Conservation (phyloP, 2,888 invertebrate genomes). For the Malachius bipustulatus region DNA sequence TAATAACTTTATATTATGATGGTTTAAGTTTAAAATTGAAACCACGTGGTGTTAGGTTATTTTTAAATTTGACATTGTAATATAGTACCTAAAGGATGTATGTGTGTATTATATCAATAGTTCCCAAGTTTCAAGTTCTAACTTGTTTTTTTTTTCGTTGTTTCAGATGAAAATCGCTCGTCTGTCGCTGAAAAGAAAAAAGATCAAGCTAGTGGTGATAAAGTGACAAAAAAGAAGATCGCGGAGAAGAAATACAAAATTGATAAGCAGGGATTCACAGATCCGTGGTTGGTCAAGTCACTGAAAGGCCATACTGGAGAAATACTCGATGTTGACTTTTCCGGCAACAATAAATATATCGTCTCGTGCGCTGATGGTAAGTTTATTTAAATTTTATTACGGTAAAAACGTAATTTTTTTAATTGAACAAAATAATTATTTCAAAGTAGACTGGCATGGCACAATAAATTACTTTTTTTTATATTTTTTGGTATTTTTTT, state of each 20-base stretch:
- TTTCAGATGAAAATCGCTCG: neutral
- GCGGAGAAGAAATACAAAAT: constrained; percentile 32
- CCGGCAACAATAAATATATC: constrained; percentile 75
- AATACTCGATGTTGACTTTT: constrained; percentile 67
- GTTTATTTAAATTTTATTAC: constrained; percentile 29
- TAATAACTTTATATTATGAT: too few relatives aligned
- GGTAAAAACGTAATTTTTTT: constrained; percentile 11
- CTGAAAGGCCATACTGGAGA: constrained; percentile 72
- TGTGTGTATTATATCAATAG: neutral
- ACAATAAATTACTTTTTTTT: too few relatives aligned
- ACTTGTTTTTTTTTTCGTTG: neutral
- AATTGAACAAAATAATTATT: neutral
- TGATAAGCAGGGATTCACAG: constrained; percentile 46
- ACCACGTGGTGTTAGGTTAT: neutral
- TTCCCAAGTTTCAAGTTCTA: constrained; percentile 1
- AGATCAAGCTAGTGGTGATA: constrained; percentile 16
- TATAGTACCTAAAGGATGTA: neutral
- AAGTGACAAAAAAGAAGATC: constrained; percentile 40
- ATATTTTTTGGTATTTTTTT: neutral
- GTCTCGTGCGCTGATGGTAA: constrained; percentile 77
- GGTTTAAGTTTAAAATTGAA: too few relatives aligned
- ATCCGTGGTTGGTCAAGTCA: constrained; percentile 69
- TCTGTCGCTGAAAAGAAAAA: neutral
- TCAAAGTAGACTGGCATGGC: neutral
- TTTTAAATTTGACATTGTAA: neutral